Conservation (phyloP, 2,888 invertebrate genomes). For the Chaetoderma sp. region DNA sequence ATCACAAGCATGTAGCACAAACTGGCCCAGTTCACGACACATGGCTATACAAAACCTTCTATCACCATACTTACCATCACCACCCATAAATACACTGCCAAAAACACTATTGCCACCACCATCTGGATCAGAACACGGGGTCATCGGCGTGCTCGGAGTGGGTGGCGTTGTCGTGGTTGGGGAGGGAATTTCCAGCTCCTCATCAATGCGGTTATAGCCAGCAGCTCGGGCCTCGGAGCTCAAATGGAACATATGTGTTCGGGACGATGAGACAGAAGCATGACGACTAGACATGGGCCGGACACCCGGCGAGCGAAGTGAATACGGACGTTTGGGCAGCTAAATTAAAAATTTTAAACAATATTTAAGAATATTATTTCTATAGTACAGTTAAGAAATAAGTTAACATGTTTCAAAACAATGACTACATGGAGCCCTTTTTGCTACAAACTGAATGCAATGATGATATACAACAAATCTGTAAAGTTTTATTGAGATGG, state of each 20-base stretch:
- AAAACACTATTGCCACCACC: constrained; percentile 68
- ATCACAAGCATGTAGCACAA: too few species aligned
- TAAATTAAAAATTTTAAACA: constrained; percentile 56
- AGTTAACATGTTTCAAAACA: too few species aligned
- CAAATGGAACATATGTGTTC: constrained; percentile 48
- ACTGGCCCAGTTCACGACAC: too few species aligned
- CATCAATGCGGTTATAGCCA: constrained; percentile 67
- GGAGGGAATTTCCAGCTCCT: constrained; percentile 59
- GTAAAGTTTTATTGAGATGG: too few species aligned
- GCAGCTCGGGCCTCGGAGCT: constrained; percentile 28
- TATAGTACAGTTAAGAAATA: constrained; percentile 2
- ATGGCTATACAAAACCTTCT: too few species aligned
- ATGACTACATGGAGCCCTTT: too few species aligned
- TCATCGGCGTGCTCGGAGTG: constrained; percentile 71
- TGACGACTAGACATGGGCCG: constrained; percentile 75
- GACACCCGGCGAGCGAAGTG: constrained; percentile 89
- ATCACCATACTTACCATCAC: too few species aligned
- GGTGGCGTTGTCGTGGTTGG: constrained; percentile 61
- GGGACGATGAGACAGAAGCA: constrained; percentile 45
- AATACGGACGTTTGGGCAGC: constrained; percentile 86
- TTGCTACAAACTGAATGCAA: too few species aligned
- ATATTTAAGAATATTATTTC: background rate
- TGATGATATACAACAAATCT: too few species aligned
- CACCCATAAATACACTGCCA: too few species aligned
- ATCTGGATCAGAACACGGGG: constrained; percentile 60